These are phyloP conservation scores for Alethe castanea DNA, from an alignment of 2,113 vertebrate genomes.

Conservation along the genomic window DNA sequence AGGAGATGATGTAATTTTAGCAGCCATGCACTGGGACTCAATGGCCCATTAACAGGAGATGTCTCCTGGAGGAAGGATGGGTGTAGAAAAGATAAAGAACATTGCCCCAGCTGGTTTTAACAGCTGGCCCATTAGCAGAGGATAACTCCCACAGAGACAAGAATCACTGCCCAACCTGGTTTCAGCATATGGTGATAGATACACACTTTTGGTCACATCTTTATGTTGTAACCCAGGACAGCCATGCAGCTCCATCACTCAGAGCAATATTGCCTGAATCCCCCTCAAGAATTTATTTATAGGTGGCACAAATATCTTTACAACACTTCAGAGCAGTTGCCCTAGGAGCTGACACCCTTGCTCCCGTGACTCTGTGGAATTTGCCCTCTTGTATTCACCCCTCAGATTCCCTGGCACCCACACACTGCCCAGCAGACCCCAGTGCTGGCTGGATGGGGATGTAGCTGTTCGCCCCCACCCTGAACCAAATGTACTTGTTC, in stretches of 20 bases:
- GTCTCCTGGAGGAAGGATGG: too few relatives aligned
- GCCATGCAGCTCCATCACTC: accelerated
- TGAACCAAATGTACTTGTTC: background rate
- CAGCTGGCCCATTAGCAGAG: too few relatives aligned
- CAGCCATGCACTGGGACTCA: too few relatives aligned
- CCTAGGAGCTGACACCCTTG: background rate
- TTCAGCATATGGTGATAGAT: too few relatives aligned
- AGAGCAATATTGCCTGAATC: accelerated
- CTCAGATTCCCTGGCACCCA: background rate
- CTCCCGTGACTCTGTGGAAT: background rate
- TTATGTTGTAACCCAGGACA: too few relatives aligned
- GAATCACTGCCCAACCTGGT: too few relatives aligned
- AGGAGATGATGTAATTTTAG: too few relatives aligned
- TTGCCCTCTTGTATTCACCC: background rate
- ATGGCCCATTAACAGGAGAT: too few relatives aligned
- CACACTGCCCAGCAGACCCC: background rate
- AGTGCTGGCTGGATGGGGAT: background rate
- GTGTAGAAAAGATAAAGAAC: too few relatives aligned
- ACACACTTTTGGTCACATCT: too few relatives aligned
- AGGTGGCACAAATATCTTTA: background rate
- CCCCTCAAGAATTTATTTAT: background rate
- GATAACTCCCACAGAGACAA: too few relatives aligned
- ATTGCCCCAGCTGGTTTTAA: too few relatives aligned
- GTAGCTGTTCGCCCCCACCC: background rate
- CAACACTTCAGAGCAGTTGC: background rate